phyloP scores from a whole-genome alignment of 1,140 invertebrate genomes.

The Apis dorsata region DNA sequence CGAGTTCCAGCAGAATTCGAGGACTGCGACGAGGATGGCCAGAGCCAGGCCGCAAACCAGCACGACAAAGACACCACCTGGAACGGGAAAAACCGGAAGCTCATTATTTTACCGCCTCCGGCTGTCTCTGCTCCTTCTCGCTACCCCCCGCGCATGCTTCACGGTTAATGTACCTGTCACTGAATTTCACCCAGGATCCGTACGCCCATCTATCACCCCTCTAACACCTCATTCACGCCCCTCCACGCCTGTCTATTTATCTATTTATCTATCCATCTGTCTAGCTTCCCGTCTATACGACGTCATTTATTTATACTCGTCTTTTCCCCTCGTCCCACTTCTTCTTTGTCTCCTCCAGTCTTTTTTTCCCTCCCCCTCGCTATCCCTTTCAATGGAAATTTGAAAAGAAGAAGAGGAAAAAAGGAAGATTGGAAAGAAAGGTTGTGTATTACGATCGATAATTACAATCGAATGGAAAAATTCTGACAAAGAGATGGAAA shows the following conservation, averaged over 20 bases:
- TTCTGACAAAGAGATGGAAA: no score
- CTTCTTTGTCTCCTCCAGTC: not conserved
- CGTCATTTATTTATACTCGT: constrained; percentile 20
- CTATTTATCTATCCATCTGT: constrained; percentile 36
- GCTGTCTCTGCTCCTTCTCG: constrained; percentile 59
- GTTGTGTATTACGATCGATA: no score
- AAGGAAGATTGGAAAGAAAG: no score
- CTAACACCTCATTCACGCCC: not conserved
- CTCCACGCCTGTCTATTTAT: constrained; percentile 11
- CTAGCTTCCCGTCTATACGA: not conserved
- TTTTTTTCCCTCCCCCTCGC: not conserved
- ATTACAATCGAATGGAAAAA: no score
- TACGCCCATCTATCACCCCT: constrained; percentile 22
- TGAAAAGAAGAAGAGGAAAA: no score
- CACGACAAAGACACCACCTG: constrained; percentile 98
- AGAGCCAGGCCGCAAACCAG: constrained; percentile 94
- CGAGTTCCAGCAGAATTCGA: constrained; percentile 98
- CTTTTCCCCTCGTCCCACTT: not conserved
- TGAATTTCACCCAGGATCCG: constrained; percentile 33
- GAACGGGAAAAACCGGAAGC: constrained; percentile 66
- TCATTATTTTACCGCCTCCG: constrained; percentile 68
- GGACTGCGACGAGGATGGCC: constrained; percentile 93
- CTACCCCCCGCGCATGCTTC: constrained; percentile 36
- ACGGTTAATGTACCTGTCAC: constrained; percentile 42
- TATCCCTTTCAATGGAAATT: no score